Base-by-base conservation (phyloP, 2,113 vertebrate genomes). In the Erythrocercus mccallii region DNA sequence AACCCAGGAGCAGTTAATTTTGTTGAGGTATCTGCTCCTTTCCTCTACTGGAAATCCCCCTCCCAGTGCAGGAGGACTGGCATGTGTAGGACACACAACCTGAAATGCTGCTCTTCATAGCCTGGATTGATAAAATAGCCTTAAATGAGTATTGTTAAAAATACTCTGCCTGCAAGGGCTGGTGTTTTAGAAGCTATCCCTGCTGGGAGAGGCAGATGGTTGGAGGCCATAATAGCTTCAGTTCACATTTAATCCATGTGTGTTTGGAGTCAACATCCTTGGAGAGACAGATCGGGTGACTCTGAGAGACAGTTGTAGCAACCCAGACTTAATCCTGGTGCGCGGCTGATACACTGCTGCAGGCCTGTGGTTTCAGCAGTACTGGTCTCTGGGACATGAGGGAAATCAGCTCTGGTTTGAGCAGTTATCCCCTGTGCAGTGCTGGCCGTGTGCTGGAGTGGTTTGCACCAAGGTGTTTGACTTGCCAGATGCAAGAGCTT, bases 181-280 rank as follows among this genome's bases (percentile, higher is more conserved):
- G 42, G 61, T 85, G 94, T 81, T 87, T 68, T 37, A 81, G 87
- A 91, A 95, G 81, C 74, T 69, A 0, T 33, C 42, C 87, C 94
- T 91, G 87, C 95, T 90, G 88, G 78, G 90, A 94, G 74, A 85
- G 88, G 96, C 95, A 96, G 96, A 95, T 94, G 95, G 94, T 94
- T 95, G 92, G 85, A 85, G 92, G 81, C 92, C 74, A 25, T 93
- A 88, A 82, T 71, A 95, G 92, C 74, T 95, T 87, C 90, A 68
- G 87, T 94, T 90, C 94, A 60, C 79, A 69, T 90, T 96, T 96
- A 96, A 96, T 96, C 95, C 81, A 60, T 88, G 94, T 57, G 57
- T 79, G 66, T 91, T 94, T 96, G 95, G 92, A 96, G 78, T 92
- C 92, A 68, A 45, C 85, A 85, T 92, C 95, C 85, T 93, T 92